Base-by-base conservation (phyloP, 2,797 vertebrate species). In the Miichthys miiuy region DNA sequence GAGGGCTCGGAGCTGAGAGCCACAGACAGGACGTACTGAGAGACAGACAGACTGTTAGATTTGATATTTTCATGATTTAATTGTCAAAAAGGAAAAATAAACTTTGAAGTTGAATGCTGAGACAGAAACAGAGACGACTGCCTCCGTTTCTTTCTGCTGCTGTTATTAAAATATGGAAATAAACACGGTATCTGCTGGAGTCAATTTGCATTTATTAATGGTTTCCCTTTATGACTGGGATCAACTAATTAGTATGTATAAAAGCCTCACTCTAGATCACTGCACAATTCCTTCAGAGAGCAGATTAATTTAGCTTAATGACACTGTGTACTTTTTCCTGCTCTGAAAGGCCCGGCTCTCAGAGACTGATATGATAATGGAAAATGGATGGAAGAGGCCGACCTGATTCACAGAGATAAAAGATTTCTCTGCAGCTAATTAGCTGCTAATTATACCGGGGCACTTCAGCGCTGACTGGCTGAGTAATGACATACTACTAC, bases 381-480 rank as follows among this genome's bases (percentile, higher is more conserved):
- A 74, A 94, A 96, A 96, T 95, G 95, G 94, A 96, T 93, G 93
- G 94, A 92, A 86, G 93, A 96, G 95, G 95, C 93, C 93, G 94
- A 93, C 91, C 90, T 75, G 94, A 94, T 93, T 93, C 77, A 85
- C 90, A 88, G 83, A 95, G 92, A 97, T 95, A 92, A 97, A 97
- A 96, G 94, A 95, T 96, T 95, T 95, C 86, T 89, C 90, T 93
- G 89, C 87, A 87, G 94, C 95, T 96, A 97, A 97, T 96, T 95
- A 96, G 93, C 84, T 72, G 72, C 86, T 96, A 96, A 95, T 96
- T 96, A 96, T 87, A 92, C 81, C 76, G 66, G 85, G 68, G 85
- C 90, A 93, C 94, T 95, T 89, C 89, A 93, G 91, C 69, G 90
- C 86, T 89, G 88, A 92, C 81, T 86, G 89, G 72, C 79, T 83